Evolutionary conservation across 2,113 vertebrate species (phyloP).

Genomic region (Delphinapterus leucas): DNA sequence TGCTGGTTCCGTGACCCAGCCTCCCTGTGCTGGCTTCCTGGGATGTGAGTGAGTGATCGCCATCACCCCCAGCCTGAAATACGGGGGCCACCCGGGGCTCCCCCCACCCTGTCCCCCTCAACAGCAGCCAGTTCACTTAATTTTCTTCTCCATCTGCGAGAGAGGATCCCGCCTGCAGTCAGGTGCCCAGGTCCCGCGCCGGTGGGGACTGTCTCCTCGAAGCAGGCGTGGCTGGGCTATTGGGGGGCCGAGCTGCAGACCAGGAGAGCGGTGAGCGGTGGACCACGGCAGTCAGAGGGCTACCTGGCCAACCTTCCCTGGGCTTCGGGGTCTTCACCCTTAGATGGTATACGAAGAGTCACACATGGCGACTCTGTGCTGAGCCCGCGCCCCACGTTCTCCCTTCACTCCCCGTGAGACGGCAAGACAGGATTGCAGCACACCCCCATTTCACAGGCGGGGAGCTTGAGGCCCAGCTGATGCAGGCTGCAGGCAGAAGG

Average conservation of each 20-base stretch:
- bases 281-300: accelerated
- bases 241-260: background rate
- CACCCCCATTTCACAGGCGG: too few species aligned
- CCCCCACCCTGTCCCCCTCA: background rate
- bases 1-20: background rate
- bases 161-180: background rate
- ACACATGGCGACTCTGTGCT: background rate
- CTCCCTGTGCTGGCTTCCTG: background rate
- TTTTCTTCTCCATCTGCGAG: background rate
- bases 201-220: background rate
- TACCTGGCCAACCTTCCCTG: background rate
- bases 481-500: background rate
- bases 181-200: background rate
- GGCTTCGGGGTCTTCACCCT: background rate
- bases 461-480: background rate
- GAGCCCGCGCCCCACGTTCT: background rate
- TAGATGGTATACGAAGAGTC: background rate
- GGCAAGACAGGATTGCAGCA: background rate
- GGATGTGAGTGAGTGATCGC: background rate
- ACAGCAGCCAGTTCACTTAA: background rate
- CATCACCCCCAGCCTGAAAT: background rate
- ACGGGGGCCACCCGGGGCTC: background rate
- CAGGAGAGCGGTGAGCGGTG: accelerated
- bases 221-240: background rate
- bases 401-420: background rate